Conservation (phyloP, 2,888 invertebrate species). For the Parelbella ahira region DNA sequence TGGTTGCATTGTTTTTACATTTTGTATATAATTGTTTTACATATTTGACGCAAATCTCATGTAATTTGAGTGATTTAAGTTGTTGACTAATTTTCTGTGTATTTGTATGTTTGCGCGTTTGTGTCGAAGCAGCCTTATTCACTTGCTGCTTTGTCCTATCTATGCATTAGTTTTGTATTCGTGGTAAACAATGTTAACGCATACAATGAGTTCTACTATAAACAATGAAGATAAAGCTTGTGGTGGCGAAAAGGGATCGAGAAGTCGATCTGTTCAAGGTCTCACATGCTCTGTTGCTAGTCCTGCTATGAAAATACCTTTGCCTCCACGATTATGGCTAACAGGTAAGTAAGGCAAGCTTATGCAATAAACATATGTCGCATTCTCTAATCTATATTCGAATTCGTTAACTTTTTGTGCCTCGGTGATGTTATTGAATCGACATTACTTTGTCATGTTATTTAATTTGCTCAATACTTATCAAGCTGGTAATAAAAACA, state of each 20-base stretch:
- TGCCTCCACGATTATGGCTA: conserved; percentile 73
- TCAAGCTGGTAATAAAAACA: too few species aligned
- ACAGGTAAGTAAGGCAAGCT: conserved; percentile 57
- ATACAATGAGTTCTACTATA: conserved; percentile 52
- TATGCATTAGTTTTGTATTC: conserved; percentile 47
- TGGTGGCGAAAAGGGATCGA: conserved; percentile 42
- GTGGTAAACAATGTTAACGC: conserved; percentile 43
- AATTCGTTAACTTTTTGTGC: too few species aligned
- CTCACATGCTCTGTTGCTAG: conserved; percentile 53
- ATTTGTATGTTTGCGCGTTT: conserved; percentile 39
- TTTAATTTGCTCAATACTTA: too few species aligned
- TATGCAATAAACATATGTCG: conserved; percentile 38
- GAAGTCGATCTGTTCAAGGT: conserved; percentile 73
- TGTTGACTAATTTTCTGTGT: conserved; percentile 40
- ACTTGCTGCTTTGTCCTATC: conserved; percentile 60
- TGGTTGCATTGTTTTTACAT: conserved; percentile 62
- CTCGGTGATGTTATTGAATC: too few species aligned
- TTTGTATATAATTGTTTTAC: conserved; percentile 66
- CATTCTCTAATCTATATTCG: too few species aligned
- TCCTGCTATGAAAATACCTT: conserved; percentile 71
- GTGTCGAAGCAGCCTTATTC: conserved; percentile 45
- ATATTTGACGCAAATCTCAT: conserved; percentile 66
- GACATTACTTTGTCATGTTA: too few species aligned
- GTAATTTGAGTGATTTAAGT: conserved; percentile 56
- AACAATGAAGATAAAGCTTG: conserved; percentile 42